Evolutionary conservation across 2,797 vertebrate genomes (phyloP), one percentile per base, ranked within the genome.

Genomic region (Danio choprae): DNA sequence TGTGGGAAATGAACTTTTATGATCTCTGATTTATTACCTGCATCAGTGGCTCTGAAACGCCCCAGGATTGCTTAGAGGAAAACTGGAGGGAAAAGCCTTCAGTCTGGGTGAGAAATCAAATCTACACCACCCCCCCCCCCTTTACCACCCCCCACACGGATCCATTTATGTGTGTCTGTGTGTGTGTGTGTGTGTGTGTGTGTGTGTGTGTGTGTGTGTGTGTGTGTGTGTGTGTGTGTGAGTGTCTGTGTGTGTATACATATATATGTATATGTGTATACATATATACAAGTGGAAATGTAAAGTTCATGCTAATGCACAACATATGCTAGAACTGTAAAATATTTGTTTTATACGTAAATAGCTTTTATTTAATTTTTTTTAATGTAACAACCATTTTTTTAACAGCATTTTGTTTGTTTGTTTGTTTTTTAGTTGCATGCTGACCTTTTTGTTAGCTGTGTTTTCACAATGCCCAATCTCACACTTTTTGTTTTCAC

Each of bases 21-120:
- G 85, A 90, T 87, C 87, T 75, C 77, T 83, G 87, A 90, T 91
- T 88, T 90, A 90, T 91, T 79, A 83, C 78, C 72, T 71, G 82
- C 84, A 40, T 88, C 86, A 87, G 77, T 80, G 85, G 64, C 81
- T 82, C 60, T 85, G 87, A 84, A 84, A 85, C 53, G 46, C 77
- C 83, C 65, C n/a, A 60, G 83, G 87, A 76, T 87, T 86, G 81
- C 81, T 84, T 70, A 74, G 86, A 11, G 59, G 67, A 81, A 86
- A 71, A 75, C 68, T 87, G 81, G 36, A 80, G 64, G 85, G 82
- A 68, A 83, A 84, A 82, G 83, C 83, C 82, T 79, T 68, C 58
- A 53, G 20, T 84, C 79, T 77, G 40, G 51, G 74, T 82, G 81
- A 82, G 64, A 89, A 89, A 85, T 87, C 83, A 87, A 81, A 83